These are phyloP conservation scores for Nyctalus aviator DNA, from an alignment of 2,797 vertebrate genomes.

Conservation along the genomic window DNA sequence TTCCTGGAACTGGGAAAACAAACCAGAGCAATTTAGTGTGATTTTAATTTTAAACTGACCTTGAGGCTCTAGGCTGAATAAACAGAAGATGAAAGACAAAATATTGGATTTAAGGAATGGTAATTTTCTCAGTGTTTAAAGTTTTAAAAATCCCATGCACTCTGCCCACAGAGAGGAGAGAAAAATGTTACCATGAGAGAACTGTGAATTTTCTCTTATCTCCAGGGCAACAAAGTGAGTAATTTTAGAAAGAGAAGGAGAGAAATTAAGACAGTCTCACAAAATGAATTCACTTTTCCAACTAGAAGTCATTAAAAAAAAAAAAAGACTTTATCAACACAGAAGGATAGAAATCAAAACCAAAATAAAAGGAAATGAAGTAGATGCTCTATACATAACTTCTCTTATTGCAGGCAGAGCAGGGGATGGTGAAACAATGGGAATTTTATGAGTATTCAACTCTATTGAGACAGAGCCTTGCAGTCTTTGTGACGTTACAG, in stretches of 20 bases:
- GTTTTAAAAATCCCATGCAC: background rate
- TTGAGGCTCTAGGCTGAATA: background rate
- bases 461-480: background rate
- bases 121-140: slow-evolving; percentile 51
- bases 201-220: slow-evolving; percentile 47
- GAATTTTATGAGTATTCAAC: background rate
- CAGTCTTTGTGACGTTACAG: background rate
- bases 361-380: slow-evolving; percentile 10
- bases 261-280: background rate
- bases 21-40: slow-evolving; percentile 10
- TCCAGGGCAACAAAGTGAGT: slow-evolving; percentile 54
- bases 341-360: slow-evolving; percentile 7
- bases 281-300: background rate
- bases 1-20: slow-evolving; percentile 20
- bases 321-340: background rate
- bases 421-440: background rate
- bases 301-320: slow-evolving; percentile 2
- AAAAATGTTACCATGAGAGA: background rate
- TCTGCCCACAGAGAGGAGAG: background rate
- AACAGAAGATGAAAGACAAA: slow-evolving; percentile 56
- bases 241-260: slow-evolving; percentile 43
- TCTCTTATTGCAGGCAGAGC: background rate
- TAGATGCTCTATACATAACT: background rate
- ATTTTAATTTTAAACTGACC: slow-evolving; percentile 66
- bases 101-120: slow-evolving; percentile 55